Evolutionary conservation across 2,797 vertebrate species (phyloP), one percentile per base, ranked within the genome.

Genomic region (Protosalanx chinensis): DNA sequence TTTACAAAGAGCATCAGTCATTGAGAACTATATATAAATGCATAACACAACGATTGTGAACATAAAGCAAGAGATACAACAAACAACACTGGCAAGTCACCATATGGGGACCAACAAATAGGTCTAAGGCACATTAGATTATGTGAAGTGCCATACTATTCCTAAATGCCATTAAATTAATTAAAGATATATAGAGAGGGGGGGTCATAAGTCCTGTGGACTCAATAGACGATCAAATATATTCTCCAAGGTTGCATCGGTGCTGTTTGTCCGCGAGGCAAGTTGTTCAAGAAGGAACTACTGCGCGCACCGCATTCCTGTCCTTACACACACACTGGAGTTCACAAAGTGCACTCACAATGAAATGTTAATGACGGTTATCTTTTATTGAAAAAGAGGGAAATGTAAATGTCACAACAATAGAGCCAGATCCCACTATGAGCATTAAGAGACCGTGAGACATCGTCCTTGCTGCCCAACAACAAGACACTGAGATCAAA

Each of bases 391-490:
- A 91, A 85, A 81, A 53, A 71, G 35, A 76, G 4, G 89, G 81
- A 90, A 91, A 91, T 88, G 85, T 90, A 78, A 86, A 92, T 89
- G 85, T 58, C 3, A 66, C 76, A 84, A 87, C 82, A 86, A 87
- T 82, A 71, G 79, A 82, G 81, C 72, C 13, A 74, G 89, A 86
- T 89, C 86, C 82, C 79, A 81, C 76, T 78, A 77, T 65, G 76
- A 79, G 73, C 23, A 74, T 77, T 81, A 83, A 83, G 78, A 80
- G 77, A 86, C 77, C 51, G 3, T 6, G 51, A n/a, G 16, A 56
- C 18, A 56, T 5, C 18, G 2, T 16, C 51, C 51, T 4, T n/a
- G 18, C 51, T n/a, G 51, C 16, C 51, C 51, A n/a, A 16, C 51
- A 56, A 16, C 51, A 16, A 10, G 51, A 16, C 51, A 16, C 3